Base-by-base conservation (phyloP, 2,797 vertebrate species). In the Sphenodon punctatus region DNA sequence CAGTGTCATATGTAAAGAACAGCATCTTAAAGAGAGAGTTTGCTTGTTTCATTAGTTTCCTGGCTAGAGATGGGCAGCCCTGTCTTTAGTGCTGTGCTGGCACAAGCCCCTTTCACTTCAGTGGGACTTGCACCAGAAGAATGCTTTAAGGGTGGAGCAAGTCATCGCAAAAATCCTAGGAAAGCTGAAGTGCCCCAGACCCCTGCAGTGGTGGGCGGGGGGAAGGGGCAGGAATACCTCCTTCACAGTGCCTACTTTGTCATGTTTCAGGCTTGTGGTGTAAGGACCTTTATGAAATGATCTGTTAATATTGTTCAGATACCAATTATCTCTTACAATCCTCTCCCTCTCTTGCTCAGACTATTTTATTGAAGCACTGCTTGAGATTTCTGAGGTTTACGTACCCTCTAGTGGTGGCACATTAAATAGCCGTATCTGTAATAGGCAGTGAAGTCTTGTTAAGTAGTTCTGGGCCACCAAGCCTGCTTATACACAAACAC, bases 261-360 rank as follows among this genome's bases (percentile, higher is more conserved):
- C n/a, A n/a, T n/a, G n/a, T n/a, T n/a, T n/a, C n/a, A n/a, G n/a
- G n/a, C n/a, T n/a, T n/a, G n/a, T n/a, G 20, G 32, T 41, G 6
- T 67, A 68, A 84, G 55, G 69, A 61, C 70, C 67, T 89, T 88
- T 45, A 65, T 64, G 75, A 71, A 84, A 45, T 0, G 4, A 36
- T 43, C 80, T 38, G 67, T 74, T 32, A 19, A 38, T 16, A 3
- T 14, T 22, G 61, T 25, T 39, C 56, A 81, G 53, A 45, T 77
- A 15, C 43, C 0, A 0, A 80, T 70, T 39, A 23, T 34, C 53
- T 67, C 56, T 64, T 76, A 38, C 70, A 70, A 14, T 51, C 39
- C 10, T 17, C 36, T 56, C 70, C n/a, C n/a, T 43, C 0, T 30
- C 12, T 39, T 30, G 25, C 38, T 19, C 36, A 64, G 78, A 39